phyloP scores from a whole-genome alignment of 2,888 invertebrate genomes.

The Drosophila tripunctata region DNA sequence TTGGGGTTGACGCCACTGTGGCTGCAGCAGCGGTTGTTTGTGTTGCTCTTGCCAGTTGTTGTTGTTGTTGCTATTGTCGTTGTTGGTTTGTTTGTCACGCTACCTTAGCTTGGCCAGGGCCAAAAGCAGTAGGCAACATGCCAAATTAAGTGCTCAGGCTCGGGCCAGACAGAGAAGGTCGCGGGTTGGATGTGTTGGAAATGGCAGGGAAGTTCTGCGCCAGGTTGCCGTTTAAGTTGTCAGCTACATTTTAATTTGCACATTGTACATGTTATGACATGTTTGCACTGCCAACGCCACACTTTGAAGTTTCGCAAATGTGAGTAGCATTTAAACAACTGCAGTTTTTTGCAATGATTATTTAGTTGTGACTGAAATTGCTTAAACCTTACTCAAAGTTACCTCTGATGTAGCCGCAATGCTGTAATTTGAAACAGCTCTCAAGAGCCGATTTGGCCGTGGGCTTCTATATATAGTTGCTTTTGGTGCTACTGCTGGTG shows the following conservation, averaged over 20 bases:
- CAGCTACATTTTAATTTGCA: constrained; percentile 75
- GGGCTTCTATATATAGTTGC: not conserved
- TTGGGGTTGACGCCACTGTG: constrained; percentile 63
- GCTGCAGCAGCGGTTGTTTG: constrained; percentile 60
- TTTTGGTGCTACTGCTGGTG: not conserved
- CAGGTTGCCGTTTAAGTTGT: constrained; percentile 68
- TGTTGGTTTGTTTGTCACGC: constrained; percentile 41
- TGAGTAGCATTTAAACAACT: not conserved
- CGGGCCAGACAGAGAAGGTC: not conserved
- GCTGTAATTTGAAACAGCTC: not conserved
- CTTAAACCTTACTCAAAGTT: not conserved
- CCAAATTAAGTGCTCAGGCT: constrained; percentile 71
- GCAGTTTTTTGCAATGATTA: not conserved
- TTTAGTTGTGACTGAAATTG: constrained; percentile 1
- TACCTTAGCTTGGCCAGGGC: constrained; percentile 53
- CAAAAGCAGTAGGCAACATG: constrained; percentile 59
- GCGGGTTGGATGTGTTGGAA: not conserved
- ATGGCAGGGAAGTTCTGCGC: constrained; percentile 22
- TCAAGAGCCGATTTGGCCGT: not conserved
- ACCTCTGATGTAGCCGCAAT: not conserved
- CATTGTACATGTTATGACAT: constrained; percentile 66
- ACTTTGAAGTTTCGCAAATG: constrained; percentile 54
- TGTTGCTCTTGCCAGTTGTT: constrained; percentile 17
- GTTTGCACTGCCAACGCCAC: constrained; percentile 38
- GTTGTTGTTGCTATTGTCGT: constrained; percentile 14